phyloP scores from a whole-genome alignment of 2,888 invertebrate species.

The Cremastobaeus sp. region DNA sequence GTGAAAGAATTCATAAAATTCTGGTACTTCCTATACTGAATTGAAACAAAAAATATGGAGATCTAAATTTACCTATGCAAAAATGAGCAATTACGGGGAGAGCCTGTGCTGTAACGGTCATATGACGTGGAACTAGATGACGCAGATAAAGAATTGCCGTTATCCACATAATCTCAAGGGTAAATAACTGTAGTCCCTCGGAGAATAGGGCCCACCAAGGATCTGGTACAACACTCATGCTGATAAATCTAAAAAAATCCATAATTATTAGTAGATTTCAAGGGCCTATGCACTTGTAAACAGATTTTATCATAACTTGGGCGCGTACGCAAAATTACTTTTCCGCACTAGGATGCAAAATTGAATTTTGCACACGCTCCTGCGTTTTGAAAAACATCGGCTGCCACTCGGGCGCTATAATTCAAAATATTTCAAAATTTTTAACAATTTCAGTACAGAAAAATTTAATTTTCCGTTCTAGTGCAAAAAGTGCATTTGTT shows the following conservation, averaged over 20 bases:
- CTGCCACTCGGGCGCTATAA: too few species aligned
- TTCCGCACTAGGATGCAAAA: too few species aligned
- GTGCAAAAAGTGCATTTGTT: too few species aligned
- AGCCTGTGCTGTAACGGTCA: conserved; percentile 88
- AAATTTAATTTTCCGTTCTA: too few species aligned
- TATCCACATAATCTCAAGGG: conserved; percentile 88
- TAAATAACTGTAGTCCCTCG: conserved; percentile 87
- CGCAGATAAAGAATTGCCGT: conserved; percentile 89
- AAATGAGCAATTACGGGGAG: conserved; percentile 89
- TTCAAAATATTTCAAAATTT: too few species aligned
- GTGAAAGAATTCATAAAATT: not conserved
- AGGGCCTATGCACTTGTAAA: too few species aligned
- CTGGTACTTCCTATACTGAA: too few species aligned
- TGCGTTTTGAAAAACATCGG: too few species aligned
- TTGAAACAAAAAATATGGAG: conserved; percentile 53
- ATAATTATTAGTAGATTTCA: not conserved
- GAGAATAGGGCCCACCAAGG: conserved; percentile 84
- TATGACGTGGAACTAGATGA: conserved; percentile 88
- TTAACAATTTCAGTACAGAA: too few species aligned
- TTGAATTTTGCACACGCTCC: too few species aligned
- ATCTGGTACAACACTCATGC: conserved; percentile 73
- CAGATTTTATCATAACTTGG: too few species aligned
- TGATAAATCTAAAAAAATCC: conserved; percentile 67
- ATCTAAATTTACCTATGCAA: conserved; percentile 86
- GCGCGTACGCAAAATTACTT: too few species aligned